Percentiles rank a stretch among this genome's conserved stretches.
phyloP scores from a whole-genome alignment of 2,888 invertebrate genomes.

The Leptarthrus brevirostris region DNA sequence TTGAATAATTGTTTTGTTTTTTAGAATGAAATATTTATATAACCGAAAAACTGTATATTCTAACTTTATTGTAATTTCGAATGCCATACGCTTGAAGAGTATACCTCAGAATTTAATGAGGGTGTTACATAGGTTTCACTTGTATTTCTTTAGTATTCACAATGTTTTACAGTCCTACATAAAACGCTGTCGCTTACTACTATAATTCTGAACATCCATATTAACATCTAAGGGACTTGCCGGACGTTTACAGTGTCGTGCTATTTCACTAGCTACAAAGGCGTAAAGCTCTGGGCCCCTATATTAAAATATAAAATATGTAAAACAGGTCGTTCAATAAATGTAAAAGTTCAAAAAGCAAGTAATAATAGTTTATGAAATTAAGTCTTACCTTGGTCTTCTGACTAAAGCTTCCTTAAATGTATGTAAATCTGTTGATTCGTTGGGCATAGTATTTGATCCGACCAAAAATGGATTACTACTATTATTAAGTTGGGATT shows the following conservation, averaged over 20 bases:
- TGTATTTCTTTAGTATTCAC: conserved; percentile 10
- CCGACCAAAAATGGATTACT: conserved; percentile 56
- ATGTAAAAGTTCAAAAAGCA: no score
- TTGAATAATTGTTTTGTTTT: neutral
- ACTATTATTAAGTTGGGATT: conserved; percentile 66
- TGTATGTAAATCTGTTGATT: conserved; percentile 73
- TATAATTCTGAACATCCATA: conserved; percentile 82
- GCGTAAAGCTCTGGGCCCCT: conserved; percentile 74
- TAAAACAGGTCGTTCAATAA: no score
- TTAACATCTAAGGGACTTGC: conserved; percentile 78
- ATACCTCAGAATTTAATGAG: conserved; percentile 6
- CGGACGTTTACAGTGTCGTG: conserved; percentile 77
- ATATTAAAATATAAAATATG: conserved; percentile 42
- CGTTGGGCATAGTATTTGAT: conserved; percentile 62
- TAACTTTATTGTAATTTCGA: conserved; percentile 11
- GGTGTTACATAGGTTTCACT: conserved; percentile 3
- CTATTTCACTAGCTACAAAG: conserved; percentile 79
- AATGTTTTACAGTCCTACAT: conserved; percentile 68
- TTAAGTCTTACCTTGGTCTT: conserved; percentile 67
- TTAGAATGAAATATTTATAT: neutral
- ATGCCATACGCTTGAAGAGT: conserved; percentile 14
- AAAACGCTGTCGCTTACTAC: conserved; percentile 76
- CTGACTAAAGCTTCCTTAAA: conserved; percentile 80
- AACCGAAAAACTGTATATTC: conserved; percentile 1
- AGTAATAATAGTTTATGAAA: no score